Base-by-base conservation (phyloP, 2,797 vertebrate genomes). In the Macroramphosus scolopax region DNA sequence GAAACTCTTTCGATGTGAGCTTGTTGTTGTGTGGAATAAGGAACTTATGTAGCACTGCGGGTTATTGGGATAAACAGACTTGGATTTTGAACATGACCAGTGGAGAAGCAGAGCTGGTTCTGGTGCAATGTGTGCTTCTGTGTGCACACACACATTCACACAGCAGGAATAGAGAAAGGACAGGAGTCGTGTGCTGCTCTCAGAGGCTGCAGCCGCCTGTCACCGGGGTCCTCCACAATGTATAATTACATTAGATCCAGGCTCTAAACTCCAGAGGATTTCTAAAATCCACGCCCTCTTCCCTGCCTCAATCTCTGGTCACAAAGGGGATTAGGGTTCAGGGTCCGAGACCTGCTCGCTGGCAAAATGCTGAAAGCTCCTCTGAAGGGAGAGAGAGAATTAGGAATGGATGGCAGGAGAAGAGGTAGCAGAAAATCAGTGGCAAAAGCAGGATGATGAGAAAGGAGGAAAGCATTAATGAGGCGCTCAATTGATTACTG, bases 191-290 rank as follows among this genome's bases (percentile, higher is more conserved):
- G n/a, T 44, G 42, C 34, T 31, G 5, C 39, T 52, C 30, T 50
- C 12, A 20, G 48, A 47, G 32, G 42, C 44, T 43, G 24, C 20
- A 55, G 47, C 33, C 32, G 6, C 20, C 20, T 22, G 43, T 39
- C 61, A 64, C 54, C 15, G 46, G 48, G 70, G 56, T 63, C 46
- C 51, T 24, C 61, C 28, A 25, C 34, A 32, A 39, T 49, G 61
- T 74, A 62, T 79, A 69, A 79, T 71, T 63, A 61, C 59, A 63
- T 70, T 51, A 75, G 45, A 63, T 42, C 25, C 47, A 64, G 41
- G 51, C 56, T 45, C 4, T 40, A 15, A 57, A 63, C 57, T 58
- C 55, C 40, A 28, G 38, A 40, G 40, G 33, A 37, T 26, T 26
- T 26, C 3, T 54, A 37, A 55, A 68, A 56, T 40, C 34, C 38